Evolutionary conservation across 2,113 vertebrate species (phyloP).

Genomic region (Colistium nudipinnis): DNA sequence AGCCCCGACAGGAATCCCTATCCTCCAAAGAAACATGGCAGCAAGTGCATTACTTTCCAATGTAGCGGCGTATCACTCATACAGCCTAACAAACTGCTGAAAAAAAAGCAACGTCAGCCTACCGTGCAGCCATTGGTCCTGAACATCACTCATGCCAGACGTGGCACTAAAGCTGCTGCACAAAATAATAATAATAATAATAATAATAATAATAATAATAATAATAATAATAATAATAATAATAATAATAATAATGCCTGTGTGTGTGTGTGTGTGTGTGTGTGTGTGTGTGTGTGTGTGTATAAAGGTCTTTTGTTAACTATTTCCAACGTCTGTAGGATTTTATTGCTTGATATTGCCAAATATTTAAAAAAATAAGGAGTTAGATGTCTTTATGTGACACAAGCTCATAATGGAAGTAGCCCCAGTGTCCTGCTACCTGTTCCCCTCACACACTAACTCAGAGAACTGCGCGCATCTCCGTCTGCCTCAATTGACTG

Average conservation of each 20-base stretch:
- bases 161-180: background rate
- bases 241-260: too few species aligned
- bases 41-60: background rate
- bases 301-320: background rate
- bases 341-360: constrained; percentile 5
- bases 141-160: background rate
- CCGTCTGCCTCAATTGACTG: constrained; percentile 62
- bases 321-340: constrained; percentile 1
- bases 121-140: background rate
- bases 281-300: too few species aligned
- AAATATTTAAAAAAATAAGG: background rate
- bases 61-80: background rate
- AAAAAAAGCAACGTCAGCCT: background rate
- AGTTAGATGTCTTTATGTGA: constrained; percentile 10
- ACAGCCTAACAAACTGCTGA: background rate
- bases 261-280: too few species aligned
- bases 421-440: constrained; percentile 33
- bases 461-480: constrained; percentile 60
- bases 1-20: background rate
- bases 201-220: background rate
- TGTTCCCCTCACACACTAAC: constrained; percentile 51
- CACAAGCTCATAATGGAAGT: constrained; percentile 21
- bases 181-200: background rate
- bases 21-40: background rate
- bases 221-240: too few species aligned